Evolutionary conservation across 2,113 vertebrate species (phyloP).

Genomic region (Taurulus bubalis): DNA sequence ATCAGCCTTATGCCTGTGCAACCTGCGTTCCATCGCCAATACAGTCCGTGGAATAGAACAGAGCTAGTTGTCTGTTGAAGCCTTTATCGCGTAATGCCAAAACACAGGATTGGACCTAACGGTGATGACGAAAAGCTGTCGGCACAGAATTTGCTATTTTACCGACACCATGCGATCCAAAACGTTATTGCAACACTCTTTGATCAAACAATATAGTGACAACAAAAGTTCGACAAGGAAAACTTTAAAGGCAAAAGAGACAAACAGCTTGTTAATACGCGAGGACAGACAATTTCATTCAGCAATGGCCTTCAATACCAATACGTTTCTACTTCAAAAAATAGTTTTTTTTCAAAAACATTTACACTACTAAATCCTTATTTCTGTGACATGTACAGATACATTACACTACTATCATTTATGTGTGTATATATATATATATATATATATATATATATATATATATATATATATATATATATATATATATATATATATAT

Average conservation of each 20-base stretch:
- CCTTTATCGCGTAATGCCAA: background rate
- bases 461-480: no score
- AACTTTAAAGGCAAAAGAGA: background rate
- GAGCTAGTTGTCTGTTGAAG: background rate
- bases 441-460: no score
- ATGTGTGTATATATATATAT: no score
- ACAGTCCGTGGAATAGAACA: background rate
- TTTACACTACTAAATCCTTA: background rate
- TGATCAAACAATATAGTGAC: background rate
- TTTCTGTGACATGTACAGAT: background rate
- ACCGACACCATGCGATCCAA: conserved; percentile 53
- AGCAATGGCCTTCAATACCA: background rate
- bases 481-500: no score
- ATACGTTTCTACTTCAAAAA: background rate
- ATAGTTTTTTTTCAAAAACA: background rate
- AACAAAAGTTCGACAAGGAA: background rate
- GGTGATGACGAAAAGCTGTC: background rate
- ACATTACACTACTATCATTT: no score
- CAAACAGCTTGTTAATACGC: no score
- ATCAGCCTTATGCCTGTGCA: background rate
- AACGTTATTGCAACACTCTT: conserved; percentile 26
- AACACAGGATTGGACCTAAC: conserved; percentile 16
- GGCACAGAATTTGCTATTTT: background rate
- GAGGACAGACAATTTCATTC: background rate
- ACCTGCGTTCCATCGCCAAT: background rate